Base-by-base conservation (phyloP, 2,888 invertebrate genomes). In the Sarcophaga rosellei region DNA sequence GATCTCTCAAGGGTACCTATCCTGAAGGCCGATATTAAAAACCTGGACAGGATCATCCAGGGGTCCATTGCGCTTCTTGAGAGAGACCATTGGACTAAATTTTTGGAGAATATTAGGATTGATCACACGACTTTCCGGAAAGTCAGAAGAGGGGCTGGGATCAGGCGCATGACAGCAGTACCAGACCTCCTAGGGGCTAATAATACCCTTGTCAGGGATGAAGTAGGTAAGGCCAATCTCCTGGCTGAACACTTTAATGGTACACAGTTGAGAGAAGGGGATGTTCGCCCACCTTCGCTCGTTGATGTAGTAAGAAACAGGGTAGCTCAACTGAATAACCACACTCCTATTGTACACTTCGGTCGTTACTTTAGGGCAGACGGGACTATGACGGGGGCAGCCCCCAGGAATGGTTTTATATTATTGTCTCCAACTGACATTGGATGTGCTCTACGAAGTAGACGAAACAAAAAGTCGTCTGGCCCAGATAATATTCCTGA, bases 261-360 rank as follows among this genome's bases (percentile, higher is more conserved):
- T n/a, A n/a, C 25, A 4, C 4, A 4, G 4, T 25, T 25, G 0
- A 4, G 4, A 4, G 25, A 4, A 4, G 25, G 25, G 25, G 4
- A 4, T 4, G 4, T 0, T 4, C 25, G 25, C 25, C 4, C 25
- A 4, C 25, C 4, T 25, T 4, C 25, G 0, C 4, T 25, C 4
- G 25, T 0, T 4, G 4, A 25, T 4, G 11, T 12, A 12, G 15
- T 53, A 4, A 5, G 15, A 53, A 17, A 53, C 11, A 53, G 53
- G 17, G 53, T 53, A 53, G 3, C 53, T 0, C 4, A 0, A 3
- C 17, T 5, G 17, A 0, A 53, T 0, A 12, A 53, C 72, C 3
- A 44, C 70, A 3, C 21, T 76, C 2, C 75, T 82, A 17, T 75
- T 76, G 45, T 75, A 84, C 25, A 25, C 4, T 25, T 25, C 4